Percentiles rank a stretch among this genome's conserved stretches.
These are phyloP conservation scores for Urocyon cinereoargenteus DNA, from an alignment of 2,797 vertebrate genomes.

Conservation along the genomic window DNA sequence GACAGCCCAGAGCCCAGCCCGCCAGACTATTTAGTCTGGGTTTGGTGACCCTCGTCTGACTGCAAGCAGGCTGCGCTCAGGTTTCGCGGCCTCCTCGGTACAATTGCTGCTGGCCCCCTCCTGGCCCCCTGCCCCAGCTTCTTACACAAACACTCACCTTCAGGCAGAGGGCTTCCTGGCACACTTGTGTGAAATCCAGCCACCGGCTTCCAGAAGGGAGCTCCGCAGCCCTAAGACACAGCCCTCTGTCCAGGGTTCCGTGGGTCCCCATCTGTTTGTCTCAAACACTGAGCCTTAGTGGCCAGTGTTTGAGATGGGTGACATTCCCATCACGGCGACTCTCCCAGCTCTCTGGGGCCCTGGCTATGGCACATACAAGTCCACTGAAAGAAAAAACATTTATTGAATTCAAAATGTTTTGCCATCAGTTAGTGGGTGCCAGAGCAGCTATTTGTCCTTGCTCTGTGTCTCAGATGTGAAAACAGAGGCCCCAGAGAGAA, in stretches of 20 bases:
- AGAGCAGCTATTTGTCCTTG: not conserved
- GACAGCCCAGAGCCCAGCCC: conserved; percentile 89
- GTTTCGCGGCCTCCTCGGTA: conserved; percentile 84
- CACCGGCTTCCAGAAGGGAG: not conserved
- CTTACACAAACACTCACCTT: conserved; percentile 85
- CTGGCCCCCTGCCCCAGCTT: not conserved
- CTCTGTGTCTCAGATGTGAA: not conserved
- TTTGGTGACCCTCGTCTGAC: conserved; percentile 92
- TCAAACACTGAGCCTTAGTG: not conserved
- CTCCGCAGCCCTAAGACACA: not conserved
- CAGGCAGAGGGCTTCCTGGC: conserved; percentile 77
- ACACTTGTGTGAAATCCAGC: not conserved
- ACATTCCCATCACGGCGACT: fast-evolving
- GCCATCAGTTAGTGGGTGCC: too few relatives aligned
- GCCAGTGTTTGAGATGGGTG: too few relatives aligned
- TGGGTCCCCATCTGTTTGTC: not conserved
- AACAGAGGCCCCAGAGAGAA: not conserved
- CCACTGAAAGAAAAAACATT: not conserved
- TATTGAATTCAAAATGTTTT: not conserved
- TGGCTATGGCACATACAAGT: fast-evolving
- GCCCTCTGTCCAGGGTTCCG: conserved; percentile 28
- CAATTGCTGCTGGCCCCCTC: conserved; percentile 55
- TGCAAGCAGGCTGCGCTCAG: conserved; percentile 86
- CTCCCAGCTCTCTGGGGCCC: fast-evolving
- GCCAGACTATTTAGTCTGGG: conserved; percentile 93